These are phyloP conservation scores for Encarsia formosa DNA, from an alignment of 2,888 invertebrate species.

Conservation along the genomic window DNA sequence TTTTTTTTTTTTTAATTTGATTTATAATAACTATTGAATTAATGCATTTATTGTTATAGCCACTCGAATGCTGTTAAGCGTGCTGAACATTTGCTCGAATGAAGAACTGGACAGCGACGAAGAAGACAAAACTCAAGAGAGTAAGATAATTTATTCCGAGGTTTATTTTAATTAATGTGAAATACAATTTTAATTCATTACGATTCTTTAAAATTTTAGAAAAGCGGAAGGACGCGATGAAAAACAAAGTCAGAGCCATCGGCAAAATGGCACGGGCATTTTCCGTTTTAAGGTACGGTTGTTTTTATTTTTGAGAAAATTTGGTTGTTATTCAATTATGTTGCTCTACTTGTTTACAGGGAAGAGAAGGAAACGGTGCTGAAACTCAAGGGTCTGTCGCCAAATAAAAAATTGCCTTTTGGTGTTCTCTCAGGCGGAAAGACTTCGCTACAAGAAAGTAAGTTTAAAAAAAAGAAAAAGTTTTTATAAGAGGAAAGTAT, in stretches of 20 bases:
- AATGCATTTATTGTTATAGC: no score
- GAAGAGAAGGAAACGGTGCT: conserved; percentile 99
- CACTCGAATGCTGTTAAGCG: conserved; percentile 6
- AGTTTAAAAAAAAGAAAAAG: no score
- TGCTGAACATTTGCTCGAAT: conserved; percentile 18
- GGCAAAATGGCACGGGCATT: conserved; percentile 99
- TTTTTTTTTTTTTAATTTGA: background rate
- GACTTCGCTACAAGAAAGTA: conserved; percentile 91
- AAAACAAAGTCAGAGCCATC: conserved; percentile 97
- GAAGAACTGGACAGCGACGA: conserved; percentile 10
- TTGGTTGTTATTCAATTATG: no score
- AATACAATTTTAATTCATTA: background rate
- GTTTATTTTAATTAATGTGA: no score
- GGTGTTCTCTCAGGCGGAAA: conserved; percentile 96
- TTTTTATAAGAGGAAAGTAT: no score
- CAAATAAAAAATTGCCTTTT: conserved; percentile 92
- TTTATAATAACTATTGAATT: no score
- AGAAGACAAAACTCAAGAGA: background rate
- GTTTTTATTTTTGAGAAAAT: no score
- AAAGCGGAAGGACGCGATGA: background rate
- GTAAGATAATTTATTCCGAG: background rate
- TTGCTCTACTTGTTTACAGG: conserved; percentile 52
- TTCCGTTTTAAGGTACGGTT: conserved; percentile 87
- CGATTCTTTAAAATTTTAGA: background rate
- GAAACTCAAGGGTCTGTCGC: conserved; percentile 96